A percentile compares a stretch with the other conserved stretches of the same genome.
phyloP scores from a whole-genome alignment of 2,113 vertebrate species.

The Lathamus discolor region DNA sequence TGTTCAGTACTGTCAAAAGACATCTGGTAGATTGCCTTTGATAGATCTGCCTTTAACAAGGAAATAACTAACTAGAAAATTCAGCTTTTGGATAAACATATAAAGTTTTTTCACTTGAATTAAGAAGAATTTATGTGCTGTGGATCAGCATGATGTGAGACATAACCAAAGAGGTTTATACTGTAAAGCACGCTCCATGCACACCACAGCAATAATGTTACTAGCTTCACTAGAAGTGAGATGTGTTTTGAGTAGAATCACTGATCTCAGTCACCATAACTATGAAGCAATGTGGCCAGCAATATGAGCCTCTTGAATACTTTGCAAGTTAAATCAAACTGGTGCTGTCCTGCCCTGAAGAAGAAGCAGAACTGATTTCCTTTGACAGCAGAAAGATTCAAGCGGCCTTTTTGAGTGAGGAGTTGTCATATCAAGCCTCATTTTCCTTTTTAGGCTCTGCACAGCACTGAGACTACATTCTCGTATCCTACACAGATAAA shows the following conservation, averaged over 20 bases:
- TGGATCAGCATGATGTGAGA: not conserved
- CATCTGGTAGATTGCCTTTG: not conserved
- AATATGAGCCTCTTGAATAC: not conserved
- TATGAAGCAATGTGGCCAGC: not conserved
- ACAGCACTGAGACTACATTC: not conserved
- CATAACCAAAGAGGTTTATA: not conserved
- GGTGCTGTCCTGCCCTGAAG: not conserved
- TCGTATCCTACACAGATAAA: not conserved
- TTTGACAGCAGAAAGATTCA: not conserved
- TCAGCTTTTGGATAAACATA: not conserved
- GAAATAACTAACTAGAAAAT: not conserved
- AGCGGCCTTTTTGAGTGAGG: not conserved
- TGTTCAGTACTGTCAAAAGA: not conserved
- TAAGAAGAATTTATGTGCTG: not conserved
- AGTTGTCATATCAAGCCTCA: not conserved
- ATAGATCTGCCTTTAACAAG: not conserved
- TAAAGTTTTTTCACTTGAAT: not conserved
- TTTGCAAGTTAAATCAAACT: not conserved
- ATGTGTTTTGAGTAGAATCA: not conserved
- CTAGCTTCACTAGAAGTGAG: not conserved
- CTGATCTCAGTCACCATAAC: not conserved
- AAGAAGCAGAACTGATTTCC: not conserved
- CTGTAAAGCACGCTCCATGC: not conserved
- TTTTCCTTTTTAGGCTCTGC: not conserved
- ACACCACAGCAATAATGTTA: not conserved